These are phyloP conservation scores for Atopsyche davidsoni DNA, from an alignment of 1,140 invertebrate species.

Conservation along the genomic window DNA sequence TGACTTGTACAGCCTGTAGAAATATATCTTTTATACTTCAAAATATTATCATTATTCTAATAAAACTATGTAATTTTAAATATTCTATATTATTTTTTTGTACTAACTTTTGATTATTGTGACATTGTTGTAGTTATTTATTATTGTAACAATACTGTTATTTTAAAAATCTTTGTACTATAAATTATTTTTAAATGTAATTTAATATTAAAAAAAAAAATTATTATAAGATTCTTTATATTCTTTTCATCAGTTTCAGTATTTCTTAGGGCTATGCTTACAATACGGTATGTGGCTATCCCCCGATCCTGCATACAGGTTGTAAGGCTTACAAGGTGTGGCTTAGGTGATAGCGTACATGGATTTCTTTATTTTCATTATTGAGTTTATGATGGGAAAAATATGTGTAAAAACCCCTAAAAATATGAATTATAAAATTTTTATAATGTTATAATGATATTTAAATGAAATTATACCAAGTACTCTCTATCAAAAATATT, in stretches of 20 bases:
- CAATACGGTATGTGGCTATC: too few species aligned
- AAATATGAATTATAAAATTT: background rate
- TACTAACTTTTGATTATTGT: background rate
- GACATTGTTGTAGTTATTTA: background rate
- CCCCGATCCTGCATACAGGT: too few species aligned
- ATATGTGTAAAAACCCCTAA: background rate
- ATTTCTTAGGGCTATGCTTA: too few species aligned
- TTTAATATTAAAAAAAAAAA: background rate
- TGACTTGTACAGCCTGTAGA: too few species aligned
- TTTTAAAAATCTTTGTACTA: background rate
- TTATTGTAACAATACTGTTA: background rate
- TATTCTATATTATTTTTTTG: background rate
- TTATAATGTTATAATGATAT: background rate
- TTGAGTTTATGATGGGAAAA: too few species aligned
- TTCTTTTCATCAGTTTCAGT: background rate
- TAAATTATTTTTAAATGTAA: background rate
- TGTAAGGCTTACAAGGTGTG: too few species aligned
- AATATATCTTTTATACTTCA: background rate
- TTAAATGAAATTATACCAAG: constrained; percentile 19
- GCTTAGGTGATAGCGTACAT: too few species aligned
- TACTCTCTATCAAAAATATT: constrained; percentile 23
- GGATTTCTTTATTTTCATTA: too few species aligned
- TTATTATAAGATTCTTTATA: background rate
- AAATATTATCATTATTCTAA: background rate
- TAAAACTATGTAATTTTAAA: background rate